phyloP scores from a whole-genome alignment of 2,113 vertebrate species.

The Saimiri boliviensis region DNA sequence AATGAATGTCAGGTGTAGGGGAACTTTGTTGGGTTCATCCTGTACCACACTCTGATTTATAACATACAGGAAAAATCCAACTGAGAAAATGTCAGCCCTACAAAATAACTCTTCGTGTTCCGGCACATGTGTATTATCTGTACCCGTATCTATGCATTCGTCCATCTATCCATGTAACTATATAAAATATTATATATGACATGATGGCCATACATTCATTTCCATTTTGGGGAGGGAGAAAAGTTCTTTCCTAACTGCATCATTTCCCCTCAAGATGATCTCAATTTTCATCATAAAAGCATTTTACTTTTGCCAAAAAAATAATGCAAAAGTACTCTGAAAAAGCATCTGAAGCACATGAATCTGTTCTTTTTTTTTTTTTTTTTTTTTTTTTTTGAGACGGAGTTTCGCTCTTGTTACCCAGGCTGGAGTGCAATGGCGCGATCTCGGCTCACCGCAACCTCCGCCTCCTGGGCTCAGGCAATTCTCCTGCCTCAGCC shows the following conservation, averaged over 20 bases:
- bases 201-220: not conserved
- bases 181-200: not conserved
- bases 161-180: not conserved
- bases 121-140: too few species aligned
- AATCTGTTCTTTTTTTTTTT: not conserved
- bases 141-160: not conserved
- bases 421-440: too few species aligned
- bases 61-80: not conserved
- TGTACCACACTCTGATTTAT: not conserved
- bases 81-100: not conserved
- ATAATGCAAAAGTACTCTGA: not conserved
- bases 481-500: too few species aligned
- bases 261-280: not conserved
- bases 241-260: conserved; percentile 47
- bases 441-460: too few species aligned
- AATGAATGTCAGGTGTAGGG: not conserved
- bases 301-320: conserved; percentile 47
- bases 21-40: not conserved
- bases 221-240: not conserved
- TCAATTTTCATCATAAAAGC: conserved; percentile 52
- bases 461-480: too few species aligned
- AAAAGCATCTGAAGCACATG: not conserved
- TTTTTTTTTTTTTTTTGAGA: too few species aligned
- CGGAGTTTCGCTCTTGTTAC: too few species aligned
- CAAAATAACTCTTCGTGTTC: not conserved